A percentile compares a stretch with the other conserved stretches of the same genome.
Conservation (phyloP, 2,113 vertebrate species). For the Vulpes vulpes region DNA sequence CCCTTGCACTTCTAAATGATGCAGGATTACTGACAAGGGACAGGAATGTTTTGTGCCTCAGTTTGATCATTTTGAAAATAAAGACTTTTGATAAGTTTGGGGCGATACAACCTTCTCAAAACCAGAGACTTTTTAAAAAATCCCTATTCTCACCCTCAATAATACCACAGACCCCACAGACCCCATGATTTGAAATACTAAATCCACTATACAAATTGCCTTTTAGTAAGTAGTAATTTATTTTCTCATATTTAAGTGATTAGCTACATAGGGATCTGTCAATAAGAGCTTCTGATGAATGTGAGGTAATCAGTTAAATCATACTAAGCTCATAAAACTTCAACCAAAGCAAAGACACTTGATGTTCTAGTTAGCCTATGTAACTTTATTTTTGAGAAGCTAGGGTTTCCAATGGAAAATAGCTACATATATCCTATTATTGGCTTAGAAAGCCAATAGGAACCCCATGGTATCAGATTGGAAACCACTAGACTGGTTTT, state of each 20-base stretch:
- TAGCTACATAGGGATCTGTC: not conserved
- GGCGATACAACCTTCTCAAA: conserved; percentile 23
- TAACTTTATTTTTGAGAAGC: conserved; percentile 25
- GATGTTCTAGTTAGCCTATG: not conserved
- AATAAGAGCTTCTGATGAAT: conserved; percentile 12
- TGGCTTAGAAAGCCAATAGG: not conserved
- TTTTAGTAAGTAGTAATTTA: conserved; percentile 22
- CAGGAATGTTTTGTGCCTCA: not conserved
- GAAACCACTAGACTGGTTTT: not conserved
- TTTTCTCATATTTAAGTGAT: conserved; percentile 13
- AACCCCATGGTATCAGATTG: not conserved
- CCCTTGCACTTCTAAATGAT: conserved; percentile 19
- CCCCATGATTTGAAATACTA: not conserved
- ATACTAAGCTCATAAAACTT: not conserved
- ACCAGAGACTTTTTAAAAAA: not conserved
- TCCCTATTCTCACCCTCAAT: not conserved
- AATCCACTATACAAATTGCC: not conserved
- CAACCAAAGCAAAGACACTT: not conserved
- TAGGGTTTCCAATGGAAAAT: not conserved
- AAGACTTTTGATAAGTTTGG: not conserved
- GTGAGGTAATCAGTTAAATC: not conserved
- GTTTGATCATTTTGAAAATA: conserved; percentile 8
- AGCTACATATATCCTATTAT: not conserved
- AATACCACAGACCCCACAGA: not conserved
- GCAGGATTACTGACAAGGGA: not conserved